phyloP scores from a whole-genome alignment of 2,797 vertebrate genomes.

The Gobio occitaniae region DNA sequence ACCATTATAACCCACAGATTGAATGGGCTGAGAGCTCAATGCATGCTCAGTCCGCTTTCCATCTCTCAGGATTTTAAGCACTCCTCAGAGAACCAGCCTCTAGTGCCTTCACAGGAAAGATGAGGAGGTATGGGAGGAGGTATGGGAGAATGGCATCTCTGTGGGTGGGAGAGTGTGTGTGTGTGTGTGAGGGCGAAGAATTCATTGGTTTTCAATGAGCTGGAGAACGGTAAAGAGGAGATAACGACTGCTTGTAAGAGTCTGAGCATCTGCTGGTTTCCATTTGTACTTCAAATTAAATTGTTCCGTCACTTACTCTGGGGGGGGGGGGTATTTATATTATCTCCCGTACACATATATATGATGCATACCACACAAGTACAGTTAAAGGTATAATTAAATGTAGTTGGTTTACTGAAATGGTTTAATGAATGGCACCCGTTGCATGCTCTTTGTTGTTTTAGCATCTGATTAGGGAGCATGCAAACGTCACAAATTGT shows the following conservation, averaged over 20 bases:
- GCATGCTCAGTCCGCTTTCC: conserved; percentile 63
- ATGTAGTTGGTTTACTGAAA: conserved; percentile 12
- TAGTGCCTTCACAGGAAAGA: conserved; percentile 26
- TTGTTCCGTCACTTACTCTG: background rate
- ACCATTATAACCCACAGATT: conserved; percentile 71
- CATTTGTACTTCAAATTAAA: conserved; percentile 45
- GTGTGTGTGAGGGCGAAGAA: conserved; percentile 14
- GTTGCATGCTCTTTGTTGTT: background rate
- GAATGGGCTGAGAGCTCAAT: conserved; percentile 70
- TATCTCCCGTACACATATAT: background rate
- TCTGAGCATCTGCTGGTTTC: conserved; percentile 21
- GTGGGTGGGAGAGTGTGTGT: background rate
- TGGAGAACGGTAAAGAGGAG: conserved; percentile 34
- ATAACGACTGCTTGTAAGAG: conserved; percentile 29
- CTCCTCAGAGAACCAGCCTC: conserved; percentile 37
- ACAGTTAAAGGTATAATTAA: background rate
- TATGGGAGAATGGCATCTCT: conserved; percentile 8
- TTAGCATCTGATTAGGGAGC: background rate
- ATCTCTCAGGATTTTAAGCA: conserved; percentile 55
- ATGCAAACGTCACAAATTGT: background rate
- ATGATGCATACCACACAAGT: background rate
- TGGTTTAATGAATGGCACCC: background rate
- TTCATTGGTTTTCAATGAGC: conserved; percentile 40
- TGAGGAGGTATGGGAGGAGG: conserved; percentile 5
- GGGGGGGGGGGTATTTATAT: background rate